Base-by-base conservation (phyloP, 2,888 invertebrate species). In the Dryocosmus kuriphilus region DNA sequence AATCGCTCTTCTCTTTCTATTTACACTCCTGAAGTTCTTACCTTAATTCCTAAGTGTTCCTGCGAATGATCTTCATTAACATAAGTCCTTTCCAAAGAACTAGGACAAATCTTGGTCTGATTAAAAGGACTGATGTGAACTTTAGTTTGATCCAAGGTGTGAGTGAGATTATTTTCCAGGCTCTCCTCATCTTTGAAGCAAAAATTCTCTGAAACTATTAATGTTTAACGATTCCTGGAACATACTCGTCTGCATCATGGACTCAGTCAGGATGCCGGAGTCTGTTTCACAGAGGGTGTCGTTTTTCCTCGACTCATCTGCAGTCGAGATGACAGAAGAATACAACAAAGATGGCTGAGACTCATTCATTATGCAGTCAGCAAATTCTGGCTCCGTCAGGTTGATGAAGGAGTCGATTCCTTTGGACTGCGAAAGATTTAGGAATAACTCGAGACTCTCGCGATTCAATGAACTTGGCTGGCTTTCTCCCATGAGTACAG, bases 381-480 rank as follows among this genome's bases (percentile, higher is more conserved):
- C 84, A 27, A 91, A 86, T 61, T 90, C 89, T 11, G 90, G 89
- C 62, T 89, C 90, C 9, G 83, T 85, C 77, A 89, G 84, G 78
- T 90, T 90, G 19, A 90, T 88, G 57, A 91, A 89, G 0, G 91
- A 90, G 83, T 89, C 91, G 5, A 87, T 86, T 77, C 88, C 90
- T 73, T 90, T 91, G 0, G 90, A 89, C 63, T 86, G 86, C 1
- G 90, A 88, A 79, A 89, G 83, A 67, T 91, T 88, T 41, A 90
- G 62, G 63, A 91, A 90, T 19, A 88, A 86, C 80, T 91, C 91
- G 82, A 91, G 87, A 77, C 91, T 91, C 75, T 89, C 88, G 46
- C 89, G 89, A 14, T 89, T 90, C 57, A 32, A 22, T 51, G 51
- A 46, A 46, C 24, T 30, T 35, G 67, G n/a, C 27, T 71, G 71